Percentiles rank a stretch among this genome's conserved stretches.
These are phyloP conservation scores for Callyntrura sp. DNA, from an alignment of 2,888 invertebrate species.

Conservation along the genomic window DNA sequence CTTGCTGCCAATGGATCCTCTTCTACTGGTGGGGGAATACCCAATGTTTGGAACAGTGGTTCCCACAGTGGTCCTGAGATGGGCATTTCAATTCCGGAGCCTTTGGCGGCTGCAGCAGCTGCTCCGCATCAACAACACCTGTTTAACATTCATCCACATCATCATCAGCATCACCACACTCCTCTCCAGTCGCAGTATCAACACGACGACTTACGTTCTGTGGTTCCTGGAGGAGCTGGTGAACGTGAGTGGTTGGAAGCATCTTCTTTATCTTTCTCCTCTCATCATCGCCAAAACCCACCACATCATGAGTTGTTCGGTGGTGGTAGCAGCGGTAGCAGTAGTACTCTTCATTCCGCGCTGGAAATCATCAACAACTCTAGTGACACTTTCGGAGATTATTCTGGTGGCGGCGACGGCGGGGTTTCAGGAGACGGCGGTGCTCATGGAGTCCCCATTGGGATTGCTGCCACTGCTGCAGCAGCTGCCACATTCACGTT, in stretches of 20 bases:
- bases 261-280: constrained; percentile 25
- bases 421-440: background rate
- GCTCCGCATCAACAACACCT: constrained; percentile 29
- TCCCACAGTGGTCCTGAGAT: background rate
- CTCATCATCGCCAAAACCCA: constrained; percentile 3
- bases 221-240: background rate
- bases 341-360: background rate
- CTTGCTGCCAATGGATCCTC: constrained; percentile 47
- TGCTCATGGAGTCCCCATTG: constrained; percentile 52
- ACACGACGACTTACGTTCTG: constrained; percentile 7
- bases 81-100: background rate
- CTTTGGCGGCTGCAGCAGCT: constrained; percentile 22
- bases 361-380: constrained; percentile 46
- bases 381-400: constrained; percentile 20
- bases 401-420: background rate
- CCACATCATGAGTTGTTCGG: constrained; percentile 44
- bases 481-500: constrained; percentile 52
- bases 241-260: constrained; percentile 23
- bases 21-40: background rate
- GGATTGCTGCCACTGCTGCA: constrained; percentile 55
- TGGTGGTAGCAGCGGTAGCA: background rate
- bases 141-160: constrained; percentile 26
- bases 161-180: background rate
- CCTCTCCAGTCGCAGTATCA: constrained; percentile 19
- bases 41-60: background rate